These are phyloP conservation scores for Amphimedon queenslandica DNA, from an alignment of 37 sponge, comb jelly and placozoan genomes.

Conservation along the genomic window DNA sequence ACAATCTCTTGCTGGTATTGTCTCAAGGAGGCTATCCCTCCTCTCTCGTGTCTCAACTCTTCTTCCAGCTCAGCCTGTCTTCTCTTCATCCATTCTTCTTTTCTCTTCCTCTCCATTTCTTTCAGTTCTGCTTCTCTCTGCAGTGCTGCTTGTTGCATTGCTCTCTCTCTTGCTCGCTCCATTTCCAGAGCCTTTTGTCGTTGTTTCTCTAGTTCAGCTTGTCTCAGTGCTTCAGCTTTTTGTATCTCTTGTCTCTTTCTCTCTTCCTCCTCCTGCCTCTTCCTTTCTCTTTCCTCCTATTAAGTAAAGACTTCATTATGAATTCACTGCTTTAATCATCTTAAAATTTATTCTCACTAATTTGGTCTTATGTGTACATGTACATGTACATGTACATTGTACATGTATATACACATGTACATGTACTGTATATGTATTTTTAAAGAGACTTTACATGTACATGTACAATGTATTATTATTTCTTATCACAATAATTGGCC, in stretches of 20 bases:
- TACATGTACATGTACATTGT: no score
- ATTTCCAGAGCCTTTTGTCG: constrained; percentile 49
- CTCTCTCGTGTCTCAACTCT: constrained; percentile 20
- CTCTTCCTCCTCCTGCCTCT: constrained; percentile 49
- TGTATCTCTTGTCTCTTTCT: constrained; percentile 26
- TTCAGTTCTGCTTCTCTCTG: constrained; percentile 58
- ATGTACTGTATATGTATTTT: no score
- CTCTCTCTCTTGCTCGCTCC: constrained; percentile 47
- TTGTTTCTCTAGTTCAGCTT: constrained; percentile 66
- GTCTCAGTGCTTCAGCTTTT: constrained; percentile 30
- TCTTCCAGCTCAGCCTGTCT: constrained; percentile 42
- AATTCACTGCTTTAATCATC: neutral
- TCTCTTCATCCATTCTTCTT: constrained; percentile 59
- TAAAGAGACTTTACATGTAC: no score
- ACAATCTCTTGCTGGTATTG: neutral
- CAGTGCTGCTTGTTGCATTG: constrained; percentile 31
- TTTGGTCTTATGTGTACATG: no score
- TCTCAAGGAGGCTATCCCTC: neutral
- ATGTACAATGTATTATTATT: no score
- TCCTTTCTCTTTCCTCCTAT: constrained; percentile 53
- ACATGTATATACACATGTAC: no score
- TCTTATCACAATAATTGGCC: no score
- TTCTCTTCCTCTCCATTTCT: constrained; percentile 51
- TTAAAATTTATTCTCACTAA: no score
- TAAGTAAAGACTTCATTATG: neutral